A percentile compares a stretch with the other conserved stretches of the same genome.
Evolutionary conservation across 2,113 vertebrate genomes (phyloP).

Genomic region (Pseudopodoces humilis): DNA sequence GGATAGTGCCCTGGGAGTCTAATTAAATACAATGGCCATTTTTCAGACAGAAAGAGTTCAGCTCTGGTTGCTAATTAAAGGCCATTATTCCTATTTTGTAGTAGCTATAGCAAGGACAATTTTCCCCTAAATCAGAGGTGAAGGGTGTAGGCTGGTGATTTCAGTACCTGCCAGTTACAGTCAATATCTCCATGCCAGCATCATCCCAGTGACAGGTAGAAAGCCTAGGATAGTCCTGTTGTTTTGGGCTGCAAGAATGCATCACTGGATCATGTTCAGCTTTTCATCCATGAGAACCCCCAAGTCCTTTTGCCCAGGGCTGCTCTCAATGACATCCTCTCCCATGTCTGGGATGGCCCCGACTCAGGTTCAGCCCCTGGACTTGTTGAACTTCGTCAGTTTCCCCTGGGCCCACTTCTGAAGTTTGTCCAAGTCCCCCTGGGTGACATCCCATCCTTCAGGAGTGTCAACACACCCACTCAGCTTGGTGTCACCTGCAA

Average conservation of each 20-base stretch:
- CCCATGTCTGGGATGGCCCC: neutral
- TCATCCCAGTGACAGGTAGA: fast-evolving
- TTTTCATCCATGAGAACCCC: neutral
- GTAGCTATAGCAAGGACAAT: neutral
- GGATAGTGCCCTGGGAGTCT: neutral
- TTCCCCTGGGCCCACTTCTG: neutral
- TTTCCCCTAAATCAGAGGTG: neutral
- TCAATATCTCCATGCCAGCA: neutral
- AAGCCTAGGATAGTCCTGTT: neutral
- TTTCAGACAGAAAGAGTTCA: neutral
- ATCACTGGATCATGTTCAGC: neutral
- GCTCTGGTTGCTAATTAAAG: neutral
- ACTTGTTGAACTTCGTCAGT: neutral
- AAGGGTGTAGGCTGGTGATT: neutral
- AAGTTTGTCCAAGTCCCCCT: neutral
- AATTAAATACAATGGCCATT: slow-evolving; percentile 1
- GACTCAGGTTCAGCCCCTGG: neutral
- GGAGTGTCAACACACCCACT: neutral
- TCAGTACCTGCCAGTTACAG: neutral
- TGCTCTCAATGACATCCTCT: neutral
- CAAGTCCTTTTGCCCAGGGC: neutral
- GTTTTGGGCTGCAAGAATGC: neutral
- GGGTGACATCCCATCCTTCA: neutral
- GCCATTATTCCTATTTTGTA: neutral
- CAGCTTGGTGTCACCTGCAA: neutral